These are phyloP conservation scores for Tupaia tana DNA, from an alignment of 2,113 vertebrate genomes.

Conservation along the genomic window DNA sequence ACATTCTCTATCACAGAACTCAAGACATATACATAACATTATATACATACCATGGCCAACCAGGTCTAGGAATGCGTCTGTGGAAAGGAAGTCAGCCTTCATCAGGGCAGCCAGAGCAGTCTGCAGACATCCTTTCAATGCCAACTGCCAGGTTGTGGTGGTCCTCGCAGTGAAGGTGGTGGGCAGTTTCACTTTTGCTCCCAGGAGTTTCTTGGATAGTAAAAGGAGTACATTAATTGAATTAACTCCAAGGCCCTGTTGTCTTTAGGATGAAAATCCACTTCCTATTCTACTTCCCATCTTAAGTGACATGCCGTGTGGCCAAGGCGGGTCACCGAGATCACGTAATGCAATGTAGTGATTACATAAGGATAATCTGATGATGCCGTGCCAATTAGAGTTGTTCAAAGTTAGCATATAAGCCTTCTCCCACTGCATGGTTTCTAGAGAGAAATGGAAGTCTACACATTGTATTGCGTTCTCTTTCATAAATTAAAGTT, in stretches of 20 bases:
- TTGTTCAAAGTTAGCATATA: not conserved
- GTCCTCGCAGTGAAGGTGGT: not conserved
- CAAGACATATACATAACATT: no score
- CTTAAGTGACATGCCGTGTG: accelerated
- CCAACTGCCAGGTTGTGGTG: accelerated
- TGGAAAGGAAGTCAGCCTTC: not conserved
- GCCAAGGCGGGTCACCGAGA: not conserved
- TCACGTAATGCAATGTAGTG: not conserved
- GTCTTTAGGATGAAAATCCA: not conserved
- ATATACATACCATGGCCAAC: not conserved
- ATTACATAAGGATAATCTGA: not conserved
- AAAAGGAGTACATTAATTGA: not conserved
- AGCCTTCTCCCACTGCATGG: not conserved
- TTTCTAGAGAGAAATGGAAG: not conserved
- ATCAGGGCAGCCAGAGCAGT: no score
- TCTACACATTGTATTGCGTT: not conserved
- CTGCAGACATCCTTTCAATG: accelerated
- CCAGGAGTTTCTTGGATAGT: not conserved
- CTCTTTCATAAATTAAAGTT: not conserved
- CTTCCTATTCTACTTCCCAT: not conserved
- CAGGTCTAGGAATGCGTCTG: not conserved
- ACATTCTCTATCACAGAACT: no score
- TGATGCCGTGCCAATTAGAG: not conserved
- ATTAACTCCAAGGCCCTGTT: not conserved
- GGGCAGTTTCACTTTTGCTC: not conserved